Conservation (phyloP, 2,888 invertebrate species). For the Calliopum simillimum region DNA sequence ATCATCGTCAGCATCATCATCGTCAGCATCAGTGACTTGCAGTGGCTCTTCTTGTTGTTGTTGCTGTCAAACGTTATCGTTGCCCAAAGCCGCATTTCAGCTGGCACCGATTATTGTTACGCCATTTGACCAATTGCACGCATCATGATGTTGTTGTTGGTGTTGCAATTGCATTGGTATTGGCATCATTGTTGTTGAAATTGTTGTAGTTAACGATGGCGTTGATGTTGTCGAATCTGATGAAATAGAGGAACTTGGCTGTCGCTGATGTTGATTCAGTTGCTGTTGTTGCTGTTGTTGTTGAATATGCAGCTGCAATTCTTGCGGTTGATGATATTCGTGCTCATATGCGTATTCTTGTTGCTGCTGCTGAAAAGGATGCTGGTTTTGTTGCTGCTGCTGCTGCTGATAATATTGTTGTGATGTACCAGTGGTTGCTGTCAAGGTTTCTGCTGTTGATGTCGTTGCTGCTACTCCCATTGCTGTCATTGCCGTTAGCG, state of each 20-base stretch:
- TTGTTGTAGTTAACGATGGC: conserved; percentile 50
- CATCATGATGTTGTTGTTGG: conserved; percentile 43
- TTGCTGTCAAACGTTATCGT: conserved; percentile 11
- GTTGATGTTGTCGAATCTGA: conserved; percentile 53
- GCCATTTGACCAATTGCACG: conserved; percentile 60
- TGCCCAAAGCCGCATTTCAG: conserved; percentile 54
- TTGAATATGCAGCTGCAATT: conserved; percentile 39
- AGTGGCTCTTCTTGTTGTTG: conserved; percentile 8
- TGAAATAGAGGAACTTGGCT: conserved; percentile 49
- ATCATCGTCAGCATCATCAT: conserved; percentile 31
- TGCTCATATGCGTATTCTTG: conserved; percentile 45
- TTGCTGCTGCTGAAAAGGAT: conserved; percentile 52
- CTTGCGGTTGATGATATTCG: conserved; percentile 32
- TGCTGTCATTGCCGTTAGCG: conserved; percentile 48
- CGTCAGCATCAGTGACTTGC: conserved; percentile 22
- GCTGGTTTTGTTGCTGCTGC: conserved; percentile 53
- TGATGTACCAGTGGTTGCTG: conserved; percentile 36
- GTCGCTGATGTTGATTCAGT: conserved; percentile 50
- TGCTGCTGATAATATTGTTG: conserved; percentile 45
- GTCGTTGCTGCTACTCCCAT: conserved; percentile 42
- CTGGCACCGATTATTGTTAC: conserved; percentile 64
- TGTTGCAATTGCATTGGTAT: conserved; percentile 45
- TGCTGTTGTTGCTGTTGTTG: conserved; percentile 43
- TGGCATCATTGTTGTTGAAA: conserved; percentile 32
- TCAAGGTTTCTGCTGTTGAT: conserved; percentile 43